A percentile compares a stretch with the other conserved stretches of the same genome.
Evolutionary conservation across 2,113 vertebrate species (phyloP).

Genomic region (Eudyptes chrysolophus): DNA sequence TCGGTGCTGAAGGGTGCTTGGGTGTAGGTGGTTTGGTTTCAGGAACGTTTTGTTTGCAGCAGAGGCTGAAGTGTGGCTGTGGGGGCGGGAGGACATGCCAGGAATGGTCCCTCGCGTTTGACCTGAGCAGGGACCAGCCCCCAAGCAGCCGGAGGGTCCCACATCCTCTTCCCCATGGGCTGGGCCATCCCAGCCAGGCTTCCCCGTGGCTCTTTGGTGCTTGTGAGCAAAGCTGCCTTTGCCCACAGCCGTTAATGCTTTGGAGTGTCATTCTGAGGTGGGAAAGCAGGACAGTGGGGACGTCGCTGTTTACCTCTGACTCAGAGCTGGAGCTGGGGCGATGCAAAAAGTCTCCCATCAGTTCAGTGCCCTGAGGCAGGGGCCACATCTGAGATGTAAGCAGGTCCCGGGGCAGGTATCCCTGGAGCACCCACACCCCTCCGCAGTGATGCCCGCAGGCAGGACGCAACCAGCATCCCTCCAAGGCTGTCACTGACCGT

Average conservation of each 20-base stretch:
- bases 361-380: background rate
- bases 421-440: background rate
- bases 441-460: fast-evolving
- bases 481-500: fast-evolving
- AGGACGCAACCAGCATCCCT: background rate
- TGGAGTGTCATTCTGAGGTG: background rate
- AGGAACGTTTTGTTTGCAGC: fast-evolving
- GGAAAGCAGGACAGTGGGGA: background rate
- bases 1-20: background rate
- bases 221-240: background rate
- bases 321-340: background rate
- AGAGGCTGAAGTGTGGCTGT: background rate
- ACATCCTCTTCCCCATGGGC: background rate
- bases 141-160: fast-evolving
- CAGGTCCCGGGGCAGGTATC: background rate
- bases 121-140: background rate
- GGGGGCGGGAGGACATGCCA: background rate
- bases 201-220: background rate
- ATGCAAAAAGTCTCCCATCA: fast-evolving
- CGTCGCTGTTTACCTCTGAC: fast-evolving
- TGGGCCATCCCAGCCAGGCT: background rate
- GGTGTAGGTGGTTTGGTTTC: background rate
- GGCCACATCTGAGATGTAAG: background rate
- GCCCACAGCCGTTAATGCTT: too few relatives aligned
- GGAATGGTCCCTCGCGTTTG: background rate